Evolutionary conservation across 2,888 invertebrate species (phyloP), one percentile per base, ranked within the genome.

Genomic region (Folsomia candida): DNA sequence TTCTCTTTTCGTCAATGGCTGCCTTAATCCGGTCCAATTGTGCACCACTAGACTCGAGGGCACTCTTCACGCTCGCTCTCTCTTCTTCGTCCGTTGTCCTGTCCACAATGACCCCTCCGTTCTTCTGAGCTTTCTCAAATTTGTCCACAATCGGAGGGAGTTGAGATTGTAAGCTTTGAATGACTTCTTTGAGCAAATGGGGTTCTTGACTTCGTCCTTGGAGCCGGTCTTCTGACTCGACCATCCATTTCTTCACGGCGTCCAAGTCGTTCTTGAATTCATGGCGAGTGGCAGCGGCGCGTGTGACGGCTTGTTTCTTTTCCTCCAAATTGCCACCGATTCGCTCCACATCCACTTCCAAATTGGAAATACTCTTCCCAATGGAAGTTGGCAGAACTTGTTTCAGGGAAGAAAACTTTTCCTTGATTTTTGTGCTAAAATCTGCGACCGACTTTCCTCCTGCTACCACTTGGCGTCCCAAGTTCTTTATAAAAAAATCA

Each of bases 241-340:
- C 88, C 72, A 94, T 86, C 94, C 95, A 95, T 70, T 87, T 86
- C 82, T 91, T 91, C 26, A 94, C 88, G 76, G 89, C 89, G 78
- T 93, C 93, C 27, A 92, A 90, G 81, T 92, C 93, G 27, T 86
- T 85, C 61, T 89, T 84, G 83, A 93, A 94, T 79, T 94, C 94
- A 65, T 89, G 87, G 70, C 93, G 88, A 70, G 91, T 87, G 20
- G 92, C 91, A 81, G 90, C 88, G 26, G 94, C 94, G 76, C 93
- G 89, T 83, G 93, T 92, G 85, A 91, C 91, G 83, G 93, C 93
- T 82, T 91, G 88, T 81, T 91, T 90, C 83, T 93, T 93, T 81
- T 92, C 92, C 82, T 93, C 94, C 91, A 94, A 91, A 64, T 88
- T 88, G 80, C 89, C 89, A 67, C 88, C 87, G 69, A 92, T 86